phyloP scores from a whole-genome alignment of 1,140 invertebrate species.

The Pararge aegeria region DNA sequence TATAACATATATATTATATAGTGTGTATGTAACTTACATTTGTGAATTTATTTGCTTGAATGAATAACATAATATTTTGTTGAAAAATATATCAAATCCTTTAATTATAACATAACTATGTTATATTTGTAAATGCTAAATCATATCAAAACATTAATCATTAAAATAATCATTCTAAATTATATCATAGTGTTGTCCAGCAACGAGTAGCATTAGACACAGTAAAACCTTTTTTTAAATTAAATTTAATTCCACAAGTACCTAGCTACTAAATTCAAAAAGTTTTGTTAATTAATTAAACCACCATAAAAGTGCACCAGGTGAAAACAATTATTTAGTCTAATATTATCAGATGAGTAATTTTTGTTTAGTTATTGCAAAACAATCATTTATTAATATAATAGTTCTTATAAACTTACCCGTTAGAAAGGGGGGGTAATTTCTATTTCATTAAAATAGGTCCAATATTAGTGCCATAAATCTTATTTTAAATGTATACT shows the following conservation, averaged over 20 bases:
- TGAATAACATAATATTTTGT: neutral
- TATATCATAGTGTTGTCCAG: slow-evolving; percentile 41
- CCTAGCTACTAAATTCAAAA: neutral
- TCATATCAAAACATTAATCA: slow-evolving; percentile 43
- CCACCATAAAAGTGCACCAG: too few relatives aligned
- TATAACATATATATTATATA: neutral
- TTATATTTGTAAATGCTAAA: slow-evolving; percentile 36
- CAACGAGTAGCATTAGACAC: slow-evolving; percentile 40
- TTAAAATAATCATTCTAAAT: slow-evolving; percentile 38
- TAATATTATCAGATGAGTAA: too few relatives aligned
- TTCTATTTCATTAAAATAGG: too few relatives aligned
- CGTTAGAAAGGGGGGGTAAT: too few relatives aligned
- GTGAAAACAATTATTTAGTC: too few relatives aligned
- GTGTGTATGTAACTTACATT: neutral
- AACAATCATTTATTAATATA: too few relatives aligned
- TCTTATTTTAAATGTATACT: too few relatives aligned
- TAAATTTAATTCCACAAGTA: slow-evolving; percentile 25
- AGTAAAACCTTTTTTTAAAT: slow-evolving; percentile 41
- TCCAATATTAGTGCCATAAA: too few relatives aligned
- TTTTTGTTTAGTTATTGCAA: too few relatives aligned
- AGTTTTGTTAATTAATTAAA: too few relatives aligned
- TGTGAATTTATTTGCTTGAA: neutral
- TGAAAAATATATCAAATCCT: neutral
- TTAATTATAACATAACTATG: slow-evolving; percentile 23
- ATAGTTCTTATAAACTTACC: too few relatives aligned